Percentiles rank a stretch among this genome's conserved stretches.
phyloP scores from a whole-genome alignment of 2,113 vertebrate species.

The Engystomops pustulosus region DNA sequence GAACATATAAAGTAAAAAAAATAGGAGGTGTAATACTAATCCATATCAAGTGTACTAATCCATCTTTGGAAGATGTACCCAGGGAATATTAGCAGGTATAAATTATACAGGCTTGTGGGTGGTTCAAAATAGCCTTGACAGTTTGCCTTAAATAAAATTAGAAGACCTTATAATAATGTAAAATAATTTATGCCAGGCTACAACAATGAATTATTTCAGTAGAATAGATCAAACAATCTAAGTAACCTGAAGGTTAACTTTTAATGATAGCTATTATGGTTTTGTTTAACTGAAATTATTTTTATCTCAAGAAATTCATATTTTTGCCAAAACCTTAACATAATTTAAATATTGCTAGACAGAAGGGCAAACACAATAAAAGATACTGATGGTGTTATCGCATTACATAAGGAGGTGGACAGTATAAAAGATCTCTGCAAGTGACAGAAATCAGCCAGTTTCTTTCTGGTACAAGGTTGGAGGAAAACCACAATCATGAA shows the following conservation, averaged over 20 bases:
- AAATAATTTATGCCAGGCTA: too few relatives aligned
- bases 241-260: constrained; percentile 21
- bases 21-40: too few relatives aligned
- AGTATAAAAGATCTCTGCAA: not conserved
- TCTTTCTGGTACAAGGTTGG: constrained; percentile 16
- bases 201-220: too few relatives aligned
- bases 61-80: too few relatives aligned
- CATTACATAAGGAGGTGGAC: not conserved
- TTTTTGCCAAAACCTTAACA: constrained; percentile 4
- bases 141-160: too few relatives aligned
- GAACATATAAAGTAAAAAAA: too few relatives aligned
- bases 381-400: not conserved
- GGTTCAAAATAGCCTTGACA: too few relatives aligned
- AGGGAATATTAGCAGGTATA: too few relatives aligned
- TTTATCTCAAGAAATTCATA: constrained; percentile 4
- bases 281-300: not conserved
- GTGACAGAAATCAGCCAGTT: not conserved
- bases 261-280: not conserved
- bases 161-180: too few relatives aligned
- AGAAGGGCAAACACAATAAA: not conserved
- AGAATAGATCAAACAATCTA: too few relatives aligned
- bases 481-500: constrained; percentile 27
- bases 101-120: too few relatives aligned
- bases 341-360: not conserved
- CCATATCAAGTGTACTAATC: too few relatives aligned